A percentile compares a stretch with the other conserved stretches of the same genome.
These are phyloP conservation scores for Pantherophis alleghaniensis DNA, from an alignment of 2,797 vertebrate genomes.

Conservation along the genomic window DNA sequence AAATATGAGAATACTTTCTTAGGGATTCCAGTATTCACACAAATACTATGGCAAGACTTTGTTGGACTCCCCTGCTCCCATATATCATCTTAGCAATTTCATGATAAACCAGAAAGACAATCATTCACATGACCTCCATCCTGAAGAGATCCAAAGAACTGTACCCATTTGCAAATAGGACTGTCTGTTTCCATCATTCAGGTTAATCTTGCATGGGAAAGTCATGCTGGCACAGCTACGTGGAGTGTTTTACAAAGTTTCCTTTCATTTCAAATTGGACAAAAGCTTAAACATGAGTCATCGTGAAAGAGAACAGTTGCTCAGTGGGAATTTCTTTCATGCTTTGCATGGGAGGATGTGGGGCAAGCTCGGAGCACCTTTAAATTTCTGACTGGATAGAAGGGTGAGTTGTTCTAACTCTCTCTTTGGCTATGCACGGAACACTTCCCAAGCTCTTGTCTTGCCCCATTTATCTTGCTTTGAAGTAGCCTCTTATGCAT, in stretches of 20 bases:
- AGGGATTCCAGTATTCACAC: too few relatives aligned
- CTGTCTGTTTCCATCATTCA: not conserved
- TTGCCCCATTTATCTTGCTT: not conserved
- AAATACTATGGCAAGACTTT: not conserved
- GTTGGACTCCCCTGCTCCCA: not conserved
- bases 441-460: not conserved
- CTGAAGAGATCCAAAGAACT: not conserved
- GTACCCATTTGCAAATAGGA: not conserved
- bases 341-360: not conserved
- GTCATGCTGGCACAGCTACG: not conserved
- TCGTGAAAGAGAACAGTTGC: not conserved
- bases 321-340: not conserved
- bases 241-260: not conserved
- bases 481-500: not conserved
- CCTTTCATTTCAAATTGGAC: slow-evolving; percentile 9
- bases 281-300: slow-evolving; percentile 9
- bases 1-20: not conserved
- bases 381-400: not conserved
- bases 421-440: not conserved
- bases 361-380: not conserved
- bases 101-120: not conserved
- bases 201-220: not conserved
- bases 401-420: not conserved
- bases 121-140: not conserved
- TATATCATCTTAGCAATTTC: not conserved